Evolutionary conservation across 1,140 invertebrate species (phyloP).

Genomic region (Ditylenchus dipsaci): DNA sequence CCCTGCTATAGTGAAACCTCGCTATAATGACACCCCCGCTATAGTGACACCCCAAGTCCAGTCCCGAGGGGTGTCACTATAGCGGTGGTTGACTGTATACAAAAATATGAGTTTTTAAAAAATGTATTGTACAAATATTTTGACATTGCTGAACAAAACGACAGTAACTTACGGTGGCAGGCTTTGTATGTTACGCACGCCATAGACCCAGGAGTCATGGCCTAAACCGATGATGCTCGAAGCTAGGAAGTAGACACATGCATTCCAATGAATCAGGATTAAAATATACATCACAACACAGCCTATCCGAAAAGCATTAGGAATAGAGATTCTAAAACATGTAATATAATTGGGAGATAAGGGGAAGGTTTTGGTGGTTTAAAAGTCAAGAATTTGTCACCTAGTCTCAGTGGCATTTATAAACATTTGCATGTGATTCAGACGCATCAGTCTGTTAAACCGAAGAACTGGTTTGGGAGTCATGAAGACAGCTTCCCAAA

Average conservation of each 20-base stretch:
- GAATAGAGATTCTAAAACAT: slow-evolving; percentile 70
- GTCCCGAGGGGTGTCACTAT: too few species aligned
- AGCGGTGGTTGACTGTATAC: too few species aligned
- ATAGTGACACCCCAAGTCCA: too few species aligned
- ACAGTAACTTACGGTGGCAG: slow-evolving; percentile 37
- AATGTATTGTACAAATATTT: neutral
- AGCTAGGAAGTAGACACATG: slow-evolving; percentile 86
- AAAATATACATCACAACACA: slow-evolving; percentile 75
- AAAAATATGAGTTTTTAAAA: too few species aligned
- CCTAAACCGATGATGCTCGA: slow-evolving; percentile 77
- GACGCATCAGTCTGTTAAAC: slow-evolving; percentile 27
- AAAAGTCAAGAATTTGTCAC: slow-evolving; percentile 11
- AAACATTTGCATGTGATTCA: slow-evolving; percentile 24
- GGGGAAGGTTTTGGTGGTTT: too few species aligned
- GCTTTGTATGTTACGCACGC: slow-evolving; percentile 46
- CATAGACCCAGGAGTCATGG: slow-evolving; percentile 77
- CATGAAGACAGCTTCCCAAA: slow-evolving; percentile 21
- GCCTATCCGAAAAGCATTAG: slow-evolving; percentile 66
- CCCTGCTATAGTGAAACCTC: too few species aligned
- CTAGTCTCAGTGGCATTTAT: slow-evolving; percentile 33
- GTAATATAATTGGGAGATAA: slow-evolving; percentile 67
- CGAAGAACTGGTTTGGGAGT: slow-evolving; percentile 35
- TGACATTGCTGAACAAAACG: neutral
- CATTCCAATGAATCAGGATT: slow-evolving; percentile 93
- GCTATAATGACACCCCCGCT: too few species aligned